Percentiles rank a stretch among this genome's conserved stretches.
These are phyloP conservation scores for Bryconaethiops microstoma DNA, from an alignment of 2,797 vertebrate species.

Conservation along the genomic window DNA sequence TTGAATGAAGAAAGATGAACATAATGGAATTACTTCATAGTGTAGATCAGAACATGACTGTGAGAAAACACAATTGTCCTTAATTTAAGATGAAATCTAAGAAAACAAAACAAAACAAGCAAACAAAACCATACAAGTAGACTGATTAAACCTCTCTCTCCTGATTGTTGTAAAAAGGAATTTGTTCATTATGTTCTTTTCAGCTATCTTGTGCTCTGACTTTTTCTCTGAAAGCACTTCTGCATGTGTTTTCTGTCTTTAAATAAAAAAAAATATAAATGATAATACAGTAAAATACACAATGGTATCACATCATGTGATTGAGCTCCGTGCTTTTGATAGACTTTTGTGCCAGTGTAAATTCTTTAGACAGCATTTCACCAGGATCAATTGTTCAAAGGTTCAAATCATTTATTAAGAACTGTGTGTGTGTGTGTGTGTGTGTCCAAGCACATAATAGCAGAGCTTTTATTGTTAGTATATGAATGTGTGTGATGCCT, in stretches of 20 bases:
- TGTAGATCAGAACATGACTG: no score
- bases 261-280: neutral
- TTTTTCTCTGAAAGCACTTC: neutral
- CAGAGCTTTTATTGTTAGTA: constrained; percentile 23
- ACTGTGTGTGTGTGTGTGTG: constrained; percentile 11
- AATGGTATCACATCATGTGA: neutral
- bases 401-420: constrained; percentile 26
- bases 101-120: no score
- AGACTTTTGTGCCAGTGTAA: constrained; percentile 11
- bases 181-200: neutral
- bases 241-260: neutral
- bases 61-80: no score
- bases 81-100: no score
- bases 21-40: no score
- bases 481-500: constrained; percentile 26
- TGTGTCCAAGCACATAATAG: constrained; percentile 4
- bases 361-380: constrained; percentile 42
- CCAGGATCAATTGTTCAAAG: constrained; percentile 5
- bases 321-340: constrained; percentile 13
- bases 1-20: no score
- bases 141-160: neutral
- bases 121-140: no score
- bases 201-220: neutral
- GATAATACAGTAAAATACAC: constrained; percentile 9
- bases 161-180: neutral